Base-by-base conservation (phyloP, 2,797 vertebrate species). In the Lepus townsendii region DNA sequence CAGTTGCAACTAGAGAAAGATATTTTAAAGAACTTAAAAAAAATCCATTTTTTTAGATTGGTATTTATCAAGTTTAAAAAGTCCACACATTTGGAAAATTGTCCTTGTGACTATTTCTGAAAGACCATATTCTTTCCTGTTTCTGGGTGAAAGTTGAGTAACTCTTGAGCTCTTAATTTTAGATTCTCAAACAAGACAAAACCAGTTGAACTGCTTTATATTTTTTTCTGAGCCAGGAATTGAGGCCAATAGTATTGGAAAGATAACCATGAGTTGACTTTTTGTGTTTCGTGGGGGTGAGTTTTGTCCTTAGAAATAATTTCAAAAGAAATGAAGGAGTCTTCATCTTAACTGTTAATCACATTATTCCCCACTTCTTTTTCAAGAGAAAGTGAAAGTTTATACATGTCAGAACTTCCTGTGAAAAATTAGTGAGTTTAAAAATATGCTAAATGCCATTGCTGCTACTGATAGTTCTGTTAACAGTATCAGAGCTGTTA, bases 121-220 rank as follows among this genome's bases (percentile, higher is more conserved):
- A 52, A 69, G 62, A 83, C 50, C 9, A 9, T 73, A 52, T 92
- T 80, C 52, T 90, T 95, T 93, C 42, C 63, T 88, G 84, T 95
- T 93, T 97, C 90, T 91, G 27, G 52, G 62, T 93, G 69, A 66
- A 63, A 94, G 47, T 72, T 84, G 96, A 97, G 91, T 71, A 95
- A 83, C 63, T 90, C 76, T 32, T 26, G 77, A 84, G 82, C 85
- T 90, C 97, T 97, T 89, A 92, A 93, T 97, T 97, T 85, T 93
- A 88, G 47, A 94, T 91, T 93, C 60, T 93, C 71, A 90, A 88
- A 85, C 38, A 93, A 93, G 60, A 84, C 50, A 63, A 90, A 95
- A 96, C 93, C 92, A 94, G 93, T 95, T 95, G 83, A 93, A 72
- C 77, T 93, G 77, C 76, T 96, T 97, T 95, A 7, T 87, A 32